Conservation (phyloP, 2,113 vertebrate species). For the Colius striatus region DNA sequence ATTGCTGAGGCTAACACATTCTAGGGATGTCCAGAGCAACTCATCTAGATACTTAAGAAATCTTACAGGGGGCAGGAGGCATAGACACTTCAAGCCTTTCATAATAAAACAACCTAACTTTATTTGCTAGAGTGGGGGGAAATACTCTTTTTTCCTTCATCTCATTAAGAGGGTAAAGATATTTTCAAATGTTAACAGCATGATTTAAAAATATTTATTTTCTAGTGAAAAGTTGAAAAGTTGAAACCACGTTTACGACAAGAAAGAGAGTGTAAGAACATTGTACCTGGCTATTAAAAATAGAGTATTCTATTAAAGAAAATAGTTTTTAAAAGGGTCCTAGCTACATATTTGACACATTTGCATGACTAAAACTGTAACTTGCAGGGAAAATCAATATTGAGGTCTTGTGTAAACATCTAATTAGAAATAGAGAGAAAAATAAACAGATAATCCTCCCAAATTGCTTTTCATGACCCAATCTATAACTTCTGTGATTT, state of each 20-base stretch:
- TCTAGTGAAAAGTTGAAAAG: background rate
- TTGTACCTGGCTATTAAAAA: background rate
- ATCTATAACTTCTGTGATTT: background rate
- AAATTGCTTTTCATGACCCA: background rate
- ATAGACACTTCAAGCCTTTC: background rate
- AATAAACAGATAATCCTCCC: background rate
- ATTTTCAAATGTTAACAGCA: background rate
- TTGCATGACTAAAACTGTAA: background rate
- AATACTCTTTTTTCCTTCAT: background rate
- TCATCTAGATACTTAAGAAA: background rate
- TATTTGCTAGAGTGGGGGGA: background rate
- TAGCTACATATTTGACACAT: background rate
- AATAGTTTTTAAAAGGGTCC: background rate
- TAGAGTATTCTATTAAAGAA: background rate
- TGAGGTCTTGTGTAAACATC: background rate
- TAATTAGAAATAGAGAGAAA: background rate
- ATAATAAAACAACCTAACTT: background rate
- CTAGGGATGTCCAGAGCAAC: background rate
- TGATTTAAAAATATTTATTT: background rate
- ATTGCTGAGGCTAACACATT: background rate
- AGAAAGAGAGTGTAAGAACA: background rate
- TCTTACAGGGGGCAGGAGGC: background rate
- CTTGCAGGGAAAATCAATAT: background rate
- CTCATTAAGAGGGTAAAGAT: background rate
- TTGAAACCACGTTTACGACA: background rate